A percentile compares a stretch with the other conserved stretches of the same genome.
phyloP scores from a whole-genome alignment of 1,140 invertebrate species.

The Rhynchophorus ferrugineus region DNA sequence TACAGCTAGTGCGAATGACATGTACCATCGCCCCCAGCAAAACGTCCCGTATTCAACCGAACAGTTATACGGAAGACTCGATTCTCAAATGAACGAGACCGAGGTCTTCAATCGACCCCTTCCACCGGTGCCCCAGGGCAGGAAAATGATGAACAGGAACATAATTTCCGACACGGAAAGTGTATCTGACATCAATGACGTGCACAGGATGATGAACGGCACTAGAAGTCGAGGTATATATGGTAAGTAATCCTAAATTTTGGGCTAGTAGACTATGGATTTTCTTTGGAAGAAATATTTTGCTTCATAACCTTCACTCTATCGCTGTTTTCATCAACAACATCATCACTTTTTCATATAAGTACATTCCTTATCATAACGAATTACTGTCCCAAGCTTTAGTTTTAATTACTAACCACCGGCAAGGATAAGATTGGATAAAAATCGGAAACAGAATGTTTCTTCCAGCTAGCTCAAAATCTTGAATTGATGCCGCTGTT shows the following conservation, averaged over 20 bases:
- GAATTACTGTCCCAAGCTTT: neutral
- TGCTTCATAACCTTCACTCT: neutral
- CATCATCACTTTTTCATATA: neutral
- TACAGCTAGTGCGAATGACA: conserved; percentile 38
- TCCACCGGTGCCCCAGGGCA: conserved; percentile 30
- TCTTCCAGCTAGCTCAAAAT: conserved; percentile 27
- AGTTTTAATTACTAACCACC: no score
- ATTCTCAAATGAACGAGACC: conserved; percentile 4
- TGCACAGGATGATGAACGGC: conserved; percentile 51
- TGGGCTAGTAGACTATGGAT: conserved; percentile 6
- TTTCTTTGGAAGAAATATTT: conserved; percentile 5
- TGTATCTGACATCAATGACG: conserved; percentile 56
- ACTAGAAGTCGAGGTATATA: conserved; percentile 26
- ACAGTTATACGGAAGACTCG: conserved; percentile 14
- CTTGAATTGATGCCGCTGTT: conserved; percentile 32
- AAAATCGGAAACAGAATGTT: neutral
- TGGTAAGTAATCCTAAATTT: conserved; percentile 28
- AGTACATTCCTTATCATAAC: neutral
- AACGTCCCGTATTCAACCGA: conserved; percentile 9
- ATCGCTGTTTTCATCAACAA: neutral
- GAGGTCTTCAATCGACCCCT: conserved; percentile 29
- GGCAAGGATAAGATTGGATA: neutral
- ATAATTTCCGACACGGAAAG: conserved; percentile 17
- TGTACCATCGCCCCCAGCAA: conserved; percentile 23
- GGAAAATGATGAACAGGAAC: conserved; percentile 4